A percentile compares a stretch with the other conserved stretches of the same genome.
Conservation (phyloP, 64 coral and sea anemone genomes). For the Pocillopora damicornis region DNA sequence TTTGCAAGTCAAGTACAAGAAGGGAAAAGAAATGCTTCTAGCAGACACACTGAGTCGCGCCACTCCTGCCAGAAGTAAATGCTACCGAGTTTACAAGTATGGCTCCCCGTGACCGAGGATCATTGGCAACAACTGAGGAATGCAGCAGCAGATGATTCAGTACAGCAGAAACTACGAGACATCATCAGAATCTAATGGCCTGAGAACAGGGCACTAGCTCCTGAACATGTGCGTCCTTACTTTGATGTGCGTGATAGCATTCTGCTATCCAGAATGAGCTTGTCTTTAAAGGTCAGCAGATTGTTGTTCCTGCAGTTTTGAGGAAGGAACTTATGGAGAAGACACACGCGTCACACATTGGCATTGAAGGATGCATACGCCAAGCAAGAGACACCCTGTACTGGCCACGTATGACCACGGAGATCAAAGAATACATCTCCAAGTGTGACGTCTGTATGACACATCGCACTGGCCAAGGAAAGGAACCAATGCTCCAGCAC, state of each 20-base stretch:
- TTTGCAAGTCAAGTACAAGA: slow-evolving; percentile 3
- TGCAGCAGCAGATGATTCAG: slow-evolving; percentile 18
- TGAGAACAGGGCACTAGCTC: background rate
- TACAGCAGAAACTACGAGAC: background rate
- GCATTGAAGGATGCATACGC: slow-evolving; percentile 13
- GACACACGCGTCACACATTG: background rate
- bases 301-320: background rate
- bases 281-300: background rate
- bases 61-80: slow-evolving; percentile 7
- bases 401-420: slow-evolving; percentile 7
- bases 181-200: slow-evolving; percentile 6
- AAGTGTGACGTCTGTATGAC: background rate
- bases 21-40: slow-evolving; percentile 9
- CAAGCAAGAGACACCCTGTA: slow-evolving; percentile 4
- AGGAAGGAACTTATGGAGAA: background rate
- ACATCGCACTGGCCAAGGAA: background rate
- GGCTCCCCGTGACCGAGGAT: background rate
- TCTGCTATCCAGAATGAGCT: slow-evolving; percentile 7
- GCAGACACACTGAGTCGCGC: slow-evolving; percentile 12
- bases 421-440: background rate
- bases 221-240: slow-evolving; percentile 4
- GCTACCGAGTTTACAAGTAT: background rate
- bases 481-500: slow-evolving; percentile 4
- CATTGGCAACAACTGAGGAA: slow-evolving; percentile 19
- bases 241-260: slow-evolving; percentile 3